phyloP scores from a whole-genome alignment of 2,797 vertebrate genomes.

The Bothrops alternatus region DNA sequence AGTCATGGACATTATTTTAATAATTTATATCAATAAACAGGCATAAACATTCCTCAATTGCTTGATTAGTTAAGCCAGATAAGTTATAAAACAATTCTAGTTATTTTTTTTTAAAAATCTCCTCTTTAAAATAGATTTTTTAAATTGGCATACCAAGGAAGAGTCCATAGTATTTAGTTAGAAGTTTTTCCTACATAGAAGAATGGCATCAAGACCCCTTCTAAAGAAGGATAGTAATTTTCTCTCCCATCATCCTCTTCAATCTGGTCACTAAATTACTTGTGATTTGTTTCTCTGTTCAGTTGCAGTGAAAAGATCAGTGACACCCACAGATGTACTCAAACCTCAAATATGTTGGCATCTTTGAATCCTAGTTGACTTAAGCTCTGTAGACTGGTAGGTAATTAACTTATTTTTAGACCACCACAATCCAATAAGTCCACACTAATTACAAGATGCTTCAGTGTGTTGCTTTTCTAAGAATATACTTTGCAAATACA shows the following conservation, averaged over 20 bases:
- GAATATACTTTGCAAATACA: conserved; percentile 56
- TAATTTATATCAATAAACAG: neutral
- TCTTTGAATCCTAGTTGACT: conserved; percentile 61
- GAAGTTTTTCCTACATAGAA: conserved; percentile 8
- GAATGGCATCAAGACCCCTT: conserved; percentile 13
- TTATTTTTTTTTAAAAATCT: neutral
- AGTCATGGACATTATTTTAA: neutral
- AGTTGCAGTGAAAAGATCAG: conserved; percentile 6
- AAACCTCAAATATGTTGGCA: conserved; percentile 54
- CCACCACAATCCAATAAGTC: conserved; percentile 32
- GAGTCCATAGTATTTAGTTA: conserved; percentile 19
- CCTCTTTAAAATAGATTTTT: neutral
- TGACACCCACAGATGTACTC: conserved; percentile 29
- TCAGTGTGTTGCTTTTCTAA: conserved; percentile 53
- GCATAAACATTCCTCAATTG: neutral
- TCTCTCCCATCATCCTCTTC: conserved; percentile 24
- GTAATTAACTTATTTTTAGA: conserved; percentile 72
- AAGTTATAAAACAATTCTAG: neutral
- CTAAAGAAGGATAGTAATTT: conserved; percentile 26
- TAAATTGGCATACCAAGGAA: neutral
- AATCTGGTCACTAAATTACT: conserved; percentile 45
- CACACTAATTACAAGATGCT: conserved; percentile 68
- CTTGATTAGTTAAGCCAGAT: neutral
- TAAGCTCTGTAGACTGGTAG: conserved; percentile 45
- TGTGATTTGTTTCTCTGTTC: conserved; percentile 23